A percentile compares a stretch with the other conserved stretches of the same genome.
Conservation (phyloP, 1,140 invertebrate genomes). For the Melitaea cinxia region DNA sequence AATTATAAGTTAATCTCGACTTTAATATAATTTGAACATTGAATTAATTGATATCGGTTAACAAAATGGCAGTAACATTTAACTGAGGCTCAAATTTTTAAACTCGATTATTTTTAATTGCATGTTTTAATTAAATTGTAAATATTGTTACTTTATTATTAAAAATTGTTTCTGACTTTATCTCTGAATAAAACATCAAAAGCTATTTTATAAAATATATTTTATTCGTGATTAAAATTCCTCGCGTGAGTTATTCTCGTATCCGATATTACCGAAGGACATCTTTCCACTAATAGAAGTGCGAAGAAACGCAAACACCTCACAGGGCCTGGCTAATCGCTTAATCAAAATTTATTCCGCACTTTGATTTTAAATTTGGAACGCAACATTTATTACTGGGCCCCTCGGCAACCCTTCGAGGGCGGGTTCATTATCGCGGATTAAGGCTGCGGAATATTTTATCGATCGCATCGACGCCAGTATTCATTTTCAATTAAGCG, state of each 20-base stretch:
- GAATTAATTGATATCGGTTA: too few relatives aligned
- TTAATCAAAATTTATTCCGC: constrained; percentile 82
- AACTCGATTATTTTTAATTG: too few relatives aligned
- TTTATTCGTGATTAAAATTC: neutral
- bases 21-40: too few relatives aligned
- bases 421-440: constrained; percentile 79
- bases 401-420: constrained; percentile 74
- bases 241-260: constrained; percentile 6
- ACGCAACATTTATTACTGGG: constrained; percentile 79
- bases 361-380: constrained; percentile 81
- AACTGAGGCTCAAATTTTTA: too few relatives aligned
- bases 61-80: too few relatives aligned
- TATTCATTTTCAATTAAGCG: constrained; percentile 82
- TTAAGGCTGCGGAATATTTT: constrained; percentile 80
- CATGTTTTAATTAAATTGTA: too few relatives aligned
- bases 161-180: neutral
- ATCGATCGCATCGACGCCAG: constrained; percentile 76
- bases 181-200: neutral
- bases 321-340: constrained; percentile 70
- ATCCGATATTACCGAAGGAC: constrained; percentile 5
- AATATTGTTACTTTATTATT: too few relatives aligned
- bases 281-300: constrained; percentile 42
- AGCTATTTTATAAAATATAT: constrained; percentile 3
- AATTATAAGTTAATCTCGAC: too few relatives aligned
- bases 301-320: constrained; percentile 71